Evolutionary conservation across 2,113 vertebrate species (phyloP).

Genomic region (Apaloderma vittatum): DNA sequence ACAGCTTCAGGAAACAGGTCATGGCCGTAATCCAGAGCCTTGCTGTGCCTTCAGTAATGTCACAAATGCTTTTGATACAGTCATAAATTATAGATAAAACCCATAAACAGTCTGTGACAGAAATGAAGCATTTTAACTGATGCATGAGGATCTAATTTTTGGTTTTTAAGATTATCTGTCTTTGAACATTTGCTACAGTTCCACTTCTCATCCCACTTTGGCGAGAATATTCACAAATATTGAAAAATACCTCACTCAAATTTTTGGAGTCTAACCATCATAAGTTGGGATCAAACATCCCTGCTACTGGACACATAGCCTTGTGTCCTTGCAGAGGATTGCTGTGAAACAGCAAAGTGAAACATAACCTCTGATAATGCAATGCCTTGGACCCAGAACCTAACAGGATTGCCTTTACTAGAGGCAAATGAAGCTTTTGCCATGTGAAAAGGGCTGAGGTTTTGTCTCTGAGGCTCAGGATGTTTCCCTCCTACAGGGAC

Average conservation of each 20-base stretch:
- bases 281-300: neutral
- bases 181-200: neutral
- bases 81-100: neutral
- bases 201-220: neutral
- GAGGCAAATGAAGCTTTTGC: neutral
- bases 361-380: neutral
- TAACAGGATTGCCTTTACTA: neutral
- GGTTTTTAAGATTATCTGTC: neutral
- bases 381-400: neutral
- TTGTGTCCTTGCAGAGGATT: neutral
- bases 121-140: neutral
- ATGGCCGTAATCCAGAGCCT: neutral
- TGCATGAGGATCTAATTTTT: neutral
- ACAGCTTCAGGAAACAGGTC: neutral
- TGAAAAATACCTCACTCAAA: neutral
- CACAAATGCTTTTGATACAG: neutral
- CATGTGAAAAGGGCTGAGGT: neutral
- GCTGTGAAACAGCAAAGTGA: neutral
- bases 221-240: neutral
- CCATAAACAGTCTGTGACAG: neutral
- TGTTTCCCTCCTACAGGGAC: neutral
- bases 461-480: neutral
- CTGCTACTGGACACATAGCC: neutral
- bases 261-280: neutral
- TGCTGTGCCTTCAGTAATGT: neutral